A percentile compares a stretch with the other conserved stretches of the same genome.
phyloP scores from a whole-genome alignment of 2,888 invertebrate species.

The Conomelus anceps region DNA sequence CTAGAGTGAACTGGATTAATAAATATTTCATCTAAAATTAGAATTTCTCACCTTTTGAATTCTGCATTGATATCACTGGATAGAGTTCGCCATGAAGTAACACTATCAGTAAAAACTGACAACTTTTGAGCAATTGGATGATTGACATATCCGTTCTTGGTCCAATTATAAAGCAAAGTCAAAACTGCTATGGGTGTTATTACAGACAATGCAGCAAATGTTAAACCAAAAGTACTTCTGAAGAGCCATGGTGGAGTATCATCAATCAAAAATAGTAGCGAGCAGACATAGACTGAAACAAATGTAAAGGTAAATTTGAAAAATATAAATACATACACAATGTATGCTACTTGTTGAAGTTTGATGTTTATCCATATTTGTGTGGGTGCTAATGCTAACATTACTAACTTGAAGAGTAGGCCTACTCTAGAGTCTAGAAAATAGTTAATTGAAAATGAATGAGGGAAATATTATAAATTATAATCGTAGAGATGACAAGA shows the following conservation, averaged over 20 bases:
- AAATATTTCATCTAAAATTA: conserved; percentile 3
- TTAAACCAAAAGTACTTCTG: conserved; percentile 37
- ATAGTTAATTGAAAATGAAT: too few relatives aligned
- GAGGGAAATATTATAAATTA: too few relatives aligned
- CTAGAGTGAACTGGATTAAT: too few relatives aligned
- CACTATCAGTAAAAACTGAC: conserved; percentile 56
- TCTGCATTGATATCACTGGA: conserved; percentile 66
- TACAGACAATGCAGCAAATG: conserved; percentile 50
- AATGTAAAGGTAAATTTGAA: conserved; percentile 38
- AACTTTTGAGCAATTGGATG: conserved; percentile 71
- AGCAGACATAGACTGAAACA: not conserved
- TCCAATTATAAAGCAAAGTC: conserved; percentile 56
- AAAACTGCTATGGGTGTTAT: conserved; percentile 38
- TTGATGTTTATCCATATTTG: not conserved
- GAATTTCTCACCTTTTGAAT: conserved; percentile 55
- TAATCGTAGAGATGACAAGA: too few relatives aligned
- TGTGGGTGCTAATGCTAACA: too few relatives aligned
- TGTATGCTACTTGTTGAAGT: too few relatives aligned
- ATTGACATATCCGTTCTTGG: conserved; percentile 55
- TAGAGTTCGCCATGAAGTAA: conserved; percentile 59
- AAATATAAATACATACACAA: not conserved
- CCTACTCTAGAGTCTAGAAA: too few relatives aligned
- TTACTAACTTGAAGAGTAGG: too few relatives aligned
- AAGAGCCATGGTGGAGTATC: not conserved
- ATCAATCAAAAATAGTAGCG: not conserved